Percentiles rank a stretch among this genome's conserved stretches.
These are phyloP conservation scores for Neosilurus hyrtlii DNA, from an alignment of 2,797 vertebrate species.

Conservation along the genomic window DNA sequence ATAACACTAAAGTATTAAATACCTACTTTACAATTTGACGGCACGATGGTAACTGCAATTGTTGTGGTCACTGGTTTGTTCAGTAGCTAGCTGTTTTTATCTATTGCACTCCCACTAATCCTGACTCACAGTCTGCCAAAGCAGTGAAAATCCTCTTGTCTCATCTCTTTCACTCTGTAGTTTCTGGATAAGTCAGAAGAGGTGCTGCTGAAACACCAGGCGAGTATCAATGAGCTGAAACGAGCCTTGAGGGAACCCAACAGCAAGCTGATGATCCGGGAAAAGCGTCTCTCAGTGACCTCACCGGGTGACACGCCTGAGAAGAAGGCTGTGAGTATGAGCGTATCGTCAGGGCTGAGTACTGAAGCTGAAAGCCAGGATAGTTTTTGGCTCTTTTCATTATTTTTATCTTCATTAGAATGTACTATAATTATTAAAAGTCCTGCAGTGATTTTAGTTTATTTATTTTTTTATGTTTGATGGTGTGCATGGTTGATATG, in stretches of 20 bases:
- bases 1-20: not conserved
- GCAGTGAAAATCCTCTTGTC: slow-evolving; percentile 13
- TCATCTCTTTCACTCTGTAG: slow-evolving; percentile 62
- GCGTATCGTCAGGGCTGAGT: slow-evolving; percentile 17
- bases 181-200: slow-evolving; percentile 97
- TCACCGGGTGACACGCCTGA: slow-evolving; percentile 87
- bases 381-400: not conserved
- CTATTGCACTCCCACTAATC: not conserved
- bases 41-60: too few relatives aligned
- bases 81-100: not conserved
- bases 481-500: not conserved
- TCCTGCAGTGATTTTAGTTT: not conserved
- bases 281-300: slow-evolving; percentile 83
- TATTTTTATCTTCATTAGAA: not conserved
- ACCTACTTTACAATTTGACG: not conserved
- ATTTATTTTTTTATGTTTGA: not conserved
- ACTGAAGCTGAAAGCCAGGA: slow-evolving; percentile 17
- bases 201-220: slow-evolving; percentile 95
- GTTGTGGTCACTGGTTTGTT: not conserved
- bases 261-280: slow-evolving; percentile 90
- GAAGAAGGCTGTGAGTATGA: slow-evolving; percentile 80
- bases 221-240: slow-evolving; percentile 98
- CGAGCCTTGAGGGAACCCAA: slow-evolving; percentile 92
- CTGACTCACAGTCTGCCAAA: slow-evolving; percentile 6
- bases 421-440: not conserved